Conservation (phyloP, 2,113 vertebrate genomes). For the Datnioides undecimradiatus region DNA sequence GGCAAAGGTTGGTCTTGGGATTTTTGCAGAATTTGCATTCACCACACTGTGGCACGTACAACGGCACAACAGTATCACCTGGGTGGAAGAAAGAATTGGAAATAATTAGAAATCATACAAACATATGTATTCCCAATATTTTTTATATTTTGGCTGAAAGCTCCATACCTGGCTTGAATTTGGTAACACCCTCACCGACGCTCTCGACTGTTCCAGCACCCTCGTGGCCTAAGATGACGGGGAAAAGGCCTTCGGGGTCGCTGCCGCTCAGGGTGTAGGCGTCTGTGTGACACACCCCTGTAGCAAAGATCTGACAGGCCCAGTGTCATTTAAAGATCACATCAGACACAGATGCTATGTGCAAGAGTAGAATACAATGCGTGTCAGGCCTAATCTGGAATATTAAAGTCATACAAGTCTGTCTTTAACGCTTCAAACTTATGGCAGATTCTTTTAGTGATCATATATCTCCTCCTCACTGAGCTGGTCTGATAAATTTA, state of each 20-base stretch:
- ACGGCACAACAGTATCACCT: conserved; percentile 89
- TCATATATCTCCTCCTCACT: not conserved
- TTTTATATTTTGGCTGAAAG: not conserved
- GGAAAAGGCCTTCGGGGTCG: conserved; percentile 85
- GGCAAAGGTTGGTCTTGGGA: conserved; percentile 88
- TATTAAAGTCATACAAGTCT: not conserved
- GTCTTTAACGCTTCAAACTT: not conserved
- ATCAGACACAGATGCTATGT: not conserved
- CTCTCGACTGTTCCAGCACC: conserved; percentile 90
- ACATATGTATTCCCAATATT: not conserved
- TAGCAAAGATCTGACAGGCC: conserved; percentile 81
- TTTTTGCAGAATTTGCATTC: conserved; percentile 89
- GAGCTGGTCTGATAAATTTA: not conserved
- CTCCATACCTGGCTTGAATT: conserved; percentile 89
- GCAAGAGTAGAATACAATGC: not conserved
- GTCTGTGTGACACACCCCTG: conserved; percentile 92
- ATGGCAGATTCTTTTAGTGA: not conserved
- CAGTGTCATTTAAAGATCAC: not conserved
- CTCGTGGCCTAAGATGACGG: conserved; percentile 91
- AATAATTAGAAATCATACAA: not conserved
- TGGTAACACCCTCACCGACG: conserved; percentile 93
- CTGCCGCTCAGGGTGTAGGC: conserved; percentile 84
- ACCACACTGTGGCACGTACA: conserved; percentile 88
- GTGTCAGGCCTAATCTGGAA: not conserved
- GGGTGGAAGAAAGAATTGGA: not conserved